These are phyloP conservation scores for Porites lobata DNA, from an alignment of 92 coral and sea anemone genomes.

Conservation along the genomic window DNA sequence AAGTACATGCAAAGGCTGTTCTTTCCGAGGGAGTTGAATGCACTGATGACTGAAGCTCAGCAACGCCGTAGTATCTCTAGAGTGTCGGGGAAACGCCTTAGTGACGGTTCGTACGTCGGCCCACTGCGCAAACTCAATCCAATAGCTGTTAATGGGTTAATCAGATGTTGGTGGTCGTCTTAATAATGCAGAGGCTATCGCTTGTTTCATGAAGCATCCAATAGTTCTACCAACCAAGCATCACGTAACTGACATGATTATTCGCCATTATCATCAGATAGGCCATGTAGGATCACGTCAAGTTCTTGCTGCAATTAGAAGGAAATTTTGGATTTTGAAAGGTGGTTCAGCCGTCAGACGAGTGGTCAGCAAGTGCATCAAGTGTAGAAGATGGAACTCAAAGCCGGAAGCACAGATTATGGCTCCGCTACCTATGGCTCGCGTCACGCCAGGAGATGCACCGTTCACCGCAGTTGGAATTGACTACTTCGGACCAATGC, in stretches of 20 bases:
- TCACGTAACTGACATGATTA: constrained; percentile 6
- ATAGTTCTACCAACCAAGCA: constrained; percentile 10
- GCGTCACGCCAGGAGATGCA: not conserved
- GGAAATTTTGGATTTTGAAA: constrained; percentile 3
- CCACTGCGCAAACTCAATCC: too few species aligned
- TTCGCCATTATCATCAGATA: not conserved
- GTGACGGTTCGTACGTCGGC: too few species aligned
- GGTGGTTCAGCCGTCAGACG: constrained; percentile 11
- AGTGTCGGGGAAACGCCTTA: too few species aligned
- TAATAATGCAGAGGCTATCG: too few species aligned
- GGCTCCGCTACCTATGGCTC: constrained; percentile 17
- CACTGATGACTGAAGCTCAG: too few species aligned
- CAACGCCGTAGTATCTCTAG: too few species aligned
- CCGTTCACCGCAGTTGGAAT: constrained; percentile 15
- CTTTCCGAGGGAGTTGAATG: too few species aligned
- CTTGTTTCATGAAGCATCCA: constrained; percentile 4
- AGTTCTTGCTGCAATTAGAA: constrained; percentile 24
- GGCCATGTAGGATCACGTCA: constrained; percentile 25
- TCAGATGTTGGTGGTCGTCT: too few species aligned
- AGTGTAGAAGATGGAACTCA: constrained; percentile 12
- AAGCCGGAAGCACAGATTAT: constrained; percentile 1
- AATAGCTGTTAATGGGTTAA: too few species aligned
- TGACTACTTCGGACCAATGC: constrained; percentile 3
- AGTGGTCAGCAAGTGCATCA: not conserved
- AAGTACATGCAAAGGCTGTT: not conserved